Conservation (phyloP, 2,888 invertebrate genomes). For the Belgica antarctica region DNA sequence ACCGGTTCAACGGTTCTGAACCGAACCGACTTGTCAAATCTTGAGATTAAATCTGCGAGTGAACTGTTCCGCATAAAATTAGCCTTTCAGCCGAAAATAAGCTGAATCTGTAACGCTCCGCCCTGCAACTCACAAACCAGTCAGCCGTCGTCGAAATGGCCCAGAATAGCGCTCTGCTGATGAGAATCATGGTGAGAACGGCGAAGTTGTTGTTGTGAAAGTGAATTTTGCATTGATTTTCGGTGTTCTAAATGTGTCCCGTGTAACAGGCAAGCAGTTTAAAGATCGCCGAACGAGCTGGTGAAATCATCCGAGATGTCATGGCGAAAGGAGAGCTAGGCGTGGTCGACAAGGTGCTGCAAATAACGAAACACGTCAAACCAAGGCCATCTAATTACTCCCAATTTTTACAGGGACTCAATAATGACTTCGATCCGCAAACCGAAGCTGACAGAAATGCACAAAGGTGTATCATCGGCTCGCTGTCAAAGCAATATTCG, state of each 20-base stretch:
- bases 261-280: conserved; percentile 24
- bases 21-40: no score
- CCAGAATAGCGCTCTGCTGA: conserved; percentile 2
- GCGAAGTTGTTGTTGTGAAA: neutral
- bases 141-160: conserved; percentile 32
- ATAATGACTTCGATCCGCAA: conserved; percentile 69
- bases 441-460: conserved; percentile 97
- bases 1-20: no score
- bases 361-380: conserved; percentile 44
- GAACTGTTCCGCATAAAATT: no score
- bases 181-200: conserved; percentile 37
- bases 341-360: conserved; percentile 80
- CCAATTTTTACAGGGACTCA: conserved; percentile 7
- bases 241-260: neutral
- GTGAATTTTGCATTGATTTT: neutral
- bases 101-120: no score
- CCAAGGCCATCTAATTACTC: neutral
- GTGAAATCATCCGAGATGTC: conserved; percentile 86
- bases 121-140: no score
- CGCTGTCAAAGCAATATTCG: conserved; percentile 80
- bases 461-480: conserved; percentile 88
- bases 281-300: conserved; percentile 58
- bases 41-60: no score
- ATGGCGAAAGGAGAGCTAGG: conserved; percentile 85
- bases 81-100: no score